These are phyloP conservation scores for Leucophenga maculata DNA, from an alignment of 2,888 invertebrate genomes.

Conservation along the genomic window DNA sequence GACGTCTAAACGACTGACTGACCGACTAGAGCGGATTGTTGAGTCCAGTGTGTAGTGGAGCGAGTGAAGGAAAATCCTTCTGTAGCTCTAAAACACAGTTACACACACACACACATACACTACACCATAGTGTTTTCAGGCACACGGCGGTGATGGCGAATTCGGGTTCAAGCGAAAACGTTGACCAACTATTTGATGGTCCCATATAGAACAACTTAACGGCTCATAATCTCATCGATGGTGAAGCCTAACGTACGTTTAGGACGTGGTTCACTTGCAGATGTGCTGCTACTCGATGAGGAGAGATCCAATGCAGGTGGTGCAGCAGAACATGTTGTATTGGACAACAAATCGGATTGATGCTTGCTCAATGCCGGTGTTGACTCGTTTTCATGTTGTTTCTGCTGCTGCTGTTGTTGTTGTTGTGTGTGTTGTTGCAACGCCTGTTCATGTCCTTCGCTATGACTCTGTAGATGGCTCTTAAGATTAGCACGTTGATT, in stretches of 20 bases:
- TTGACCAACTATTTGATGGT: slow-evolving; percentile 39
- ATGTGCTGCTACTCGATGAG: slow-evolving; percentile 60
- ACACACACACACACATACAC: not conserved
- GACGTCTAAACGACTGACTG: not conserved
- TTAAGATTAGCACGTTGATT: slow-evolving; percentile 94
- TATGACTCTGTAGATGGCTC: slow-evolving; percentile 90
- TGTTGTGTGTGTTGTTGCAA: slow-evolving; percentile 23
- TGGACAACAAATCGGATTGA: slow-evolving; percentile 51
- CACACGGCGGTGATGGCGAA: not conserved
- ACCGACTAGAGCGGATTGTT: too few relatives aligned
- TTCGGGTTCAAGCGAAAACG: slow-evolving; percentile 29
- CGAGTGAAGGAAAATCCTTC: not conserved
- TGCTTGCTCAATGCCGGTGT: slow-evolving; percentile 50
- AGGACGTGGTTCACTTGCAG: slow-evolving; percentile 68
- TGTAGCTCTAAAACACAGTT: not conserved
- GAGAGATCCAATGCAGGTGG: slow-evolving; percentile 75
- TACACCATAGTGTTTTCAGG: not conserved
- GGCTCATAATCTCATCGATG: slow-evolving; percentile 91
- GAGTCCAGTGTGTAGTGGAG: not conserved
- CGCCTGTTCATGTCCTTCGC: slow-evolving; percentile 61
- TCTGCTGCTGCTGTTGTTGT: slow-evolving; percentile 22
- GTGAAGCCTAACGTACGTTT: slow-evolving; percentile 82
- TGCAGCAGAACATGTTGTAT: slow-evolving; percentile 22
- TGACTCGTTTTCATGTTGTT: slow-evolving; percentile 37
- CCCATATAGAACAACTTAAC: slow-evolving; percentile 73